Evolutionary conservation across 2,888 invertebrate species (phyloP), one percentile per base, ranked within the genome.

Genomic region (Megaustenia siamemsis): DNA sequence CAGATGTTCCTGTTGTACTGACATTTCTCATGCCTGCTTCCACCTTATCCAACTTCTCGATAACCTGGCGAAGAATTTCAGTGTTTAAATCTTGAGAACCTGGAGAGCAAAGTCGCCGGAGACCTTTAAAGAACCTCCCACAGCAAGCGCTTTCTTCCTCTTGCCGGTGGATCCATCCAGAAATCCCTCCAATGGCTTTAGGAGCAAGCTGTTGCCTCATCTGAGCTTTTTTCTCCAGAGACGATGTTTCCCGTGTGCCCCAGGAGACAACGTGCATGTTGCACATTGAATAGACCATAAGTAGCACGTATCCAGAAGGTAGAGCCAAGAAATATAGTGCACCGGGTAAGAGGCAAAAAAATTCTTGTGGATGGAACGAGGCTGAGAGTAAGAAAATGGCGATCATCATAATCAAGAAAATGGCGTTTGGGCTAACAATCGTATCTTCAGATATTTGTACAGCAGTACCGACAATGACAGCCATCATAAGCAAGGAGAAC

Each of bases 261-360:
- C 98, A 98, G 0, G 97, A 96, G 2, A 98, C 97, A 92, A 97
- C 97, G 93, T 98, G 97, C 95, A 98, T 95, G 93, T 98, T 98
- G 93, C 98, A 97, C 56, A 98, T 95, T 0, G 98, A 97, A 93
- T 97, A 98, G 84, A 98, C 96, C 88, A 98, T 96, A 82, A 98
- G 95, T 92, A 98, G 94, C 95, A 98, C 96, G 94, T 98, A 98
- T 96, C 98, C 98, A 88, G 97, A 97, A 0, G 98, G 98, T 83
- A 98, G 97, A 18, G 98, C 97, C 73, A 98, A 96, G 93, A 97
- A 97, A 93, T 98, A 98, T 73, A 98, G 87, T 15, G 95, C 84
- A 60, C 92, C 92, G 49, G 88, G 90, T 21, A 92, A 87, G 18
- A 93, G 86, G 86, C 91, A 91, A 40, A 89, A 87, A 86, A 92